Base-by-base conservation (phyloP, 2,113 vertebrate species). In the Muntiacus reevesi region DNA sequence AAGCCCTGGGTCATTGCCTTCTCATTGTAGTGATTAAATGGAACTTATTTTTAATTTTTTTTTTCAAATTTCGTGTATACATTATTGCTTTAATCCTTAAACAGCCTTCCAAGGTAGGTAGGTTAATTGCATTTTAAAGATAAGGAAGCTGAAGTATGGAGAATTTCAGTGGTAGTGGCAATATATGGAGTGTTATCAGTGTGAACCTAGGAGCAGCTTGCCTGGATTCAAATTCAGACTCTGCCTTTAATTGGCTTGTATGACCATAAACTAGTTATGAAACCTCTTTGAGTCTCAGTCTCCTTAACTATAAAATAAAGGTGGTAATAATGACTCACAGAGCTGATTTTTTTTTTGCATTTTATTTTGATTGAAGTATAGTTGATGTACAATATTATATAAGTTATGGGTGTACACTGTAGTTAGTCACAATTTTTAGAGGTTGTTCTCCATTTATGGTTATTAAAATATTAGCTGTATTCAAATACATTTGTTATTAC, bases 21-120 rank as follows among this genome's bases (percentile, higher is more conserved):
- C 67, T 95, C 84, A 60, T 14, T 96, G 36, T 36, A 78, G 79
- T 89, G 60, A 91, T 95, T 90, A 97, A 89, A 45, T 67, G 28
- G 17, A 87, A 97, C 30, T 92, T 50, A 21, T 25, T 60, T 83
- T 60, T 87, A 40, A 52, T 64, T 89, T 91, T 89, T 57, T 40
- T 60, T 67, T 93, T 82, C 64, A 2, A 93, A 96, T 59, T 87
- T 96, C 23, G 82, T n/a, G 40, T 90, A 28, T 85, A 85, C 27
- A 60, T 89, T 62, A 6, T 87, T 3, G 2, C 30, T 90, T 87
- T 94, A 91, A 87, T 86, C 67, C n/a, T 96, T 84, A 87, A 91
- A 59, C 30, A 95, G 21, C 21, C 43, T 96, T 76, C 1, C 50
- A 88, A 76, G 17, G 27, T 55, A 60, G 4, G 74, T 84, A 60